Evolutionary conservation across 2,888 invertebrate species (phyloP).

Genomic region (Apotomis turbidana): DNA sequence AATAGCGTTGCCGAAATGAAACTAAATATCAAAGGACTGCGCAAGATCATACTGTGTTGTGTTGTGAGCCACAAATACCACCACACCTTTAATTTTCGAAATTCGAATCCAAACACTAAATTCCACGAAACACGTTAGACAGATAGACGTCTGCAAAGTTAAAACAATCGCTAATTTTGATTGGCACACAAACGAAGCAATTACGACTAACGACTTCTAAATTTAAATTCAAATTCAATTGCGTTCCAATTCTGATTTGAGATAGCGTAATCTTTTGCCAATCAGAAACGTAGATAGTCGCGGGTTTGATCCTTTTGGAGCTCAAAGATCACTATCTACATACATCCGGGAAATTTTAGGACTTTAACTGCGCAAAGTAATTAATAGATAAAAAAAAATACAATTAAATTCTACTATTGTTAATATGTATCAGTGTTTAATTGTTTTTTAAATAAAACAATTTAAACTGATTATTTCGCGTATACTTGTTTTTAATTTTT

Average conservation of each 20-base stretch:
- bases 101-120: conserved; percentile 17
- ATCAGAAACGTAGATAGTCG: conserved; percentile 43
- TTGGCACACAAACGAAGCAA: conserved; percentile 46
- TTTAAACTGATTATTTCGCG: too few species aligned
- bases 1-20: too few species aligned
- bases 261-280: conserved; percentile 51
- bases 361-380: too few species aligned
- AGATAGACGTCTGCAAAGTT: conserved; percentile 18
- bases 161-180: conserved; percentile 36
- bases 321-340: background rate
- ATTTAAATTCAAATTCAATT: conserved; percentile 53
- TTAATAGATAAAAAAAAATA: too few species aligned
- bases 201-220: conserved; percentile 51
- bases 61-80: too few species aligned
- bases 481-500: too few species aligned
- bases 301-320: conserved; percentile 8
- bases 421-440: too few species aligned
- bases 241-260: conserved; percentile 51
- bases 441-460: too few species aligned
- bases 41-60: too few species aligned
- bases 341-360: too few species aligned
- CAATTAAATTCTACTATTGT: too few species aligned
- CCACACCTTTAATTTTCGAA: conserved; percentile 1
- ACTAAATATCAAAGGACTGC: too few species aligned
- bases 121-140: conserved; percentile 18